Percentiles rank a stretch among this genome's conserved stretches.
These are phyloP conservation scores for Carterocephalus palaemon DNA, from an alignment of 2,888 invertebrate genomes.

Conservation along the genomic window DNA sequence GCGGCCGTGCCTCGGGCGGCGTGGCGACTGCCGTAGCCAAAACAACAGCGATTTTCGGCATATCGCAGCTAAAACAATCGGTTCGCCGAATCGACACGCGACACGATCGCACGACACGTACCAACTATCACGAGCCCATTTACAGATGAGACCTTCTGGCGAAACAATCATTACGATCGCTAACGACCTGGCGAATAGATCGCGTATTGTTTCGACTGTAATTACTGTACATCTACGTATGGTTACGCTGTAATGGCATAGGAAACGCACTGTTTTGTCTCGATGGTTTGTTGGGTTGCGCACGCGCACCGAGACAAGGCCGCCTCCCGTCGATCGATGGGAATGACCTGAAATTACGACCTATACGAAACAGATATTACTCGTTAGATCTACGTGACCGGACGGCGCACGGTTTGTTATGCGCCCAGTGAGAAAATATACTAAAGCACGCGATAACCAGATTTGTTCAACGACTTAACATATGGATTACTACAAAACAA, in stretches of 20 bases:
- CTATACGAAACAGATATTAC: constrained; percentile 44
- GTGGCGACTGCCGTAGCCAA: constrained; percentile 46
- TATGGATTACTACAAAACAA: no score
- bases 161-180: neutral
- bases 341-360: constrained; percentile 68
- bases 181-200: no score
- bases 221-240: no score
- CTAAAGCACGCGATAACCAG: constrained; percentile 32
- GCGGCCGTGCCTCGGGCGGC: constrained; percentile 29
- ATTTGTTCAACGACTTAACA: no score
- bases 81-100: constrained; percentile 42
- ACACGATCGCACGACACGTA: constrained; percentile 12
- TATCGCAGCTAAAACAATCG: constrained; percentile 47
- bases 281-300: neutral
- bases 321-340: constrained; percentile 50
- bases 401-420: constrained; percentile 40
- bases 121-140: constrained; percentile 40
- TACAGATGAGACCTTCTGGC: constrained; percentile 36
- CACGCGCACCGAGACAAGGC: constrained; percentile 41
- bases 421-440: constrained; percentile 40
- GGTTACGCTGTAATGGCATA: constrained; percentile 1
- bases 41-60: constrained; percentile 51
- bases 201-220: neutral
- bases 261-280: neutral
- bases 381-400: constrained; percentile 37